Base-by-base conservation (phyloP, 2,888 invertebrate species). In the Hyppa rectilinea region DNA sequence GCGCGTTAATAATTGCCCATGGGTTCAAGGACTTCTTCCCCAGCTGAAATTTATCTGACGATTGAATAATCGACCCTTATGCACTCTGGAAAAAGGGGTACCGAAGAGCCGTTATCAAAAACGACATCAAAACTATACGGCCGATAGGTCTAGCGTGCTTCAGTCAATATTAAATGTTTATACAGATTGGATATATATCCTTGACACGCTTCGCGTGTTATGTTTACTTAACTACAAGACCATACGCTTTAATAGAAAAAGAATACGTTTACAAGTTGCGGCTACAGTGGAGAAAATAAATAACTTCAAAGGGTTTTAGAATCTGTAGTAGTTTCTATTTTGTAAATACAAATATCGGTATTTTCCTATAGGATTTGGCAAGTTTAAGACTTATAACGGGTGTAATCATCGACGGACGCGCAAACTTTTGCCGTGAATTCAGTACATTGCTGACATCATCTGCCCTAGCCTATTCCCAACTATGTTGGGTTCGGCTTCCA, bases 181-280 rank as follows among this genome's bases (percentile, higher is more conserved):
- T 55, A 75, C 71, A 72, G 47, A 43, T 72, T 65, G 40, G 34
- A 34, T 7, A 23, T 7, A 23, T 29, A 55, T 12, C 71, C 66
- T 65, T 75, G 75, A 31, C 75, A 65, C 40, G 40, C 23, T 36
- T 56, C 6, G 66, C 66, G 47, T 50, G 55, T 75, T 75, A 43
- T 71, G 40, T 64, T 55, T 49, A 49, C 34, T 64, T 74, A 17
- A 34, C 40, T 29, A 45, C 31, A 29, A 23, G 7, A 55, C 12
- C 23, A 29, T 34, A 38, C 45, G 47, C 6, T 45, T 14, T n/a
- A 43, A 20, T 20, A 47, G n/a, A 26, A 53, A 26, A 63, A 2
- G 0, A 40, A 45, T 45, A 34, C n/a, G 26, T 45, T 26, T 26
- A 43, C 34, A 50, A 23, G 34, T 34, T 7, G 12, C 17, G 23